Evolutionary conservation across 2,888 invertebrate genomes (phyloP), one percentile per base, ranked within the genome.

Genomic region (Cheilosia grossa): DNA sequence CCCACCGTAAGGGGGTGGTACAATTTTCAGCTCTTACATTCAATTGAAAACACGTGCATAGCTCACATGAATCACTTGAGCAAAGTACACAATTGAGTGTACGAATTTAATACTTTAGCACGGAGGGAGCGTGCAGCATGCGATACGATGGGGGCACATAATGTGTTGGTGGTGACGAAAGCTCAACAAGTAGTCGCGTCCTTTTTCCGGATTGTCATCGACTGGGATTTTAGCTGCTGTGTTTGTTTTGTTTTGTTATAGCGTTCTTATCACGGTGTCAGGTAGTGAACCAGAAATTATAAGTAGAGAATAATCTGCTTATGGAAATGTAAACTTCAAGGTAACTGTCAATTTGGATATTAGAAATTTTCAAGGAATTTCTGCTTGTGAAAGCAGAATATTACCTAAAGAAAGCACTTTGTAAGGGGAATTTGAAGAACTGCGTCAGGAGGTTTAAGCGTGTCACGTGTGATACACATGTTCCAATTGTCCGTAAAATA

Each of bases 1-100:
- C 27, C 27, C 27, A 40, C 44, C 30, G 10, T 5, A 19, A 42
- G 30, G 33, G n/a, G 13, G 9, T 30, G 51, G 24, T 4, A 30
- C 2, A 15, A 13, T 51, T 49, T 44, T 44, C 9, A n/a, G 37
- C 47, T 58, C 64, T 78, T 44, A 67, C 54, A 42, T 69, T 51
- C 59, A 67, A 80, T 73, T 80, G 66, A 67, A 59, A 66, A 72
- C 79, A 72, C 79, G 79, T 72, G 78, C 54, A 58, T n/a, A 19
- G 30, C 51, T 44, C 51, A 42, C 56, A 51, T 79, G 78, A 79
- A 64, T 79, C 78, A 73, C 51, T 56, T 30, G 21, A 47, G 33
- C 15, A 4, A n/a, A 51, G 51, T 4, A 37, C 47, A n/a, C 49
- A 15, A 51, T 44, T 63, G 54, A 53, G 44, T 17, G 19, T 33